Evolutionary conservation across 1,140 invertebrate genomes (phyloP).

Genomic region (Idris sp.): DNA sequence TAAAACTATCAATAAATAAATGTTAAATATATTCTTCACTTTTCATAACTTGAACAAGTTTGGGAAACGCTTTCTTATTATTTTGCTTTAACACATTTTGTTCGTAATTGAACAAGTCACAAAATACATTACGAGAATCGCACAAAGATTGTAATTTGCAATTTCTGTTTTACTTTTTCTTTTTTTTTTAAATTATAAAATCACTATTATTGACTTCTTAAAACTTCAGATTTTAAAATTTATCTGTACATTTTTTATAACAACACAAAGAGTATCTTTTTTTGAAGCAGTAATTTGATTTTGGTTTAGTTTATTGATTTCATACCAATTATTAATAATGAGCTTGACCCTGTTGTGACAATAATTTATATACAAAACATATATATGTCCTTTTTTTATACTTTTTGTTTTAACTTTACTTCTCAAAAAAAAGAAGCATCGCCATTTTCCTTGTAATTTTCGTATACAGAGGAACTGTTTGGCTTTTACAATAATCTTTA

Average conservation of each 20-base stretch:
- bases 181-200: too few species aligned
- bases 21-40: slow-evolving; percentile 72
- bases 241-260: too few species aligned
- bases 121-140: slow-evolving; percentile 17
- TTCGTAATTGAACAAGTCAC: slow-evolving; percentile 37
- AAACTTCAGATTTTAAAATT: too few species aligned
- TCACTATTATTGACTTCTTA: background rate
- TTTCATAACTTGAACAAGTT: slow-evolving; percentile 52
- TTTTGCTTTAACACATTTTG: slow-evolving; percentile 12
- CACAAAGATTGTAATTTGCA: too few species aligned
- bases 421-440: slow-evolving; percentile 4
- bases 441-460: slow-evolving; percentile 16
- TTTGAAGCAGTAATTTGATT: slow-evolving; percentile 42
- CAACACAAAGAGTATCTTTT: slow-evolving; percentile 31
- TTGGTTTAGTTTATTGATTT: slow-evolving; percentile 62
- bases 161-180: too few species aligned
- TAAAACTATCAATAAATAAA: slow-evolving; percentile 75
- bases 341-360: slow-evolving; percentile 56
- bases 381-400: background rate
- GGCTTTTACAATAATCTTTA: slow-evolving; percentile 27
- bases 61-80: slow-evolving; percentile 33
- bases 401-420: slow-evolving; percentile 11
- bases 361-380: slow-evolving; percentile 49
- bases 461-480: slow-evolving; percentile 12
- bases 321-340: slow-evolving; percentile 66